Percentiles rank a stretch among this genome's conserved stretches.
Conservation (phyloP, 2,888 invertebrate species). For the Cremastinae sp. region DNA sequence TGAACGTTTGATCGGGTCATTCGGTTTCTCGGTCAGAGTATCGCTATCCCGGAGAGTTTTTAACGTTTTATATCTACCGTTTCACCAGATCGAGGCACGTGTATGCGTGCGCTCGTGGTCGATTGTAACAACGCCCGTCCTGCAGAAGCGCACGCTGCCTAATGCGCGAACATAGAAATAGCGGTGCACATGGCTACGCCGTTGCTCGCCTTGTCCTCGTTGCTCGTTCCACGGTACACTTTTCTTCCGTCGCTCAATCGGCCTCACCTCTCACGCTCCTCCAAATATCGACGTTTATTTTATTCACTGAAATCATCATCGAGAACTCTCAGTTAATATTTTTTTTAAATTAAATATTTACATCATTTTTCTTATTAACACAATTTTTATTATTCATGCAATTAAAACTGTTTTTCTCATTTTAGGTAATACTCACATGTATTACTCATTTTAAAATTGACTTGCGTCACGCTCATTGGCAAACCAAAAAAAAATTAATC, state of each 20-base stretch:
- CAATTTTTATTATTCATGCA: too few relatives aligned
- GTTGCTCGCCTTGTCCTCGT: constrained; percentile 60
- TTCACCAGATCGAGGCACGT: constrained; percentile 15
- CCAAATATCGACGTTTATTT: too few relatives aligned
- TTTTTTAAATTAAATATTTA: too few relatives aligned
- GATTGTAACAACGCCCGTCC: constrained; percentile 4
- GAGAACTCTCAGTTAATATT: constrained; percentile 15
- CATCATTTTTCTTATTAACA: too few relatives aligned
- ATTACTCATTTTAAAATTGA: too few relatives aligned
- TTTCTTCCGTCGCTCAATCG: constrained; percentile 48
- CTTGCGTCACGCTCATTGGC: too few relatives aligned
- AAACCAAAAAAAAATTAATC: too few relatives aligned
- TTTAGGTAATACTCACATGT: too few relatives aligned
- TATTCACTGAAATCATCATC: constrained; percentile 15
- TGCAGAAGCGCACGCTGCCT: constrained; percentile 17
- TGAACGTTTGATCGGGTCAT: constrained; percentile 75
- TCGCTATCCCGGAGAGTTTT: constrained; percentile 35
- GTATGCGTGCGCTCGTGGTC: not conserved
- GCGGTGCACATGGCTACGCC: constrained; percentile 37
- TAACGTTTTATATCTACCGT: constrained; percentile 25
- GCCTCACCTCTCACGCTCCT: too few relatives aligned
- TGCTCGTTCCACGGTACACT: constrained; percentile 52
- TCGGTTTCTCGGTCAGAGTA: constrained; percentile 77
- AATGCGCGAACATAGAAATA: constrained; percentile 2
- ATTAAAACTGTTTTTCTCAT: too few relatives aligned